A percentile compares a stretch with the other conserved stretches of the same genome.
Evolutionary conservation across 2,888 invertebrate genomes (phyloP).

Genomic region (Hemaris fuciformis): DNA sequence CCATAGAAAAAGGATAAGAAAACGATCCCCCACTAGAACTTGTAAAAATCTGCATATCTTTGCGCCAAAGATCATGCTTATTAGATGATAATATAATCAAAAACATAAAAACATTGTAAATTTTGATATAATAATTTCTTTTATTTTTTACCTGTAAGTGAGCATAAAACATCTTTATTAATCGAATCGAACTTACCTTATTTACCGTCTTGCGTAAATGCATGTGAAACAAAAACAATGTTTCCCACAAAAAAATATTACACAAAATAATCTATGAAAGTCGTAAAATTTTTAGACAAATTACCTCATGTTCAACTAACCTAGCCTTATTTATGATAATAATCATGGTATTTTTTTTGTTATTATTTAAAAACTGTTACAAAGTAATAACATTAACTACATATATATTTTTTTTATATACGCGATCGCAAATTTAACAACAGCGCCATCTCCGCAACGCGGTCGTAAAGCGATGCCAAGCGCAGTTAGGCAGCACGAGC

Average conservation of each 20-base stretch:
- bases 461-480: conserved; percentile 29
- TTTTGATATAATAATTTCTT: too few species aligned
- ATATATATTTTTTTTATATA: neutral
- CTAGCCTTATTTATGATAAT: too few species aligned
- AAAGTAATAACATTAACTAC: neutral
- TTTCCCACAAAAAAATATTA: neutral
- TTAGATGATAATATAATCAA: too few species aligned
- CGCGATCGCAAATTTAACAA: conserved; percentile 19
- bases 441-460: conserved; percentile 46
- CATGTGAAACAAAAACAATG: neutral
- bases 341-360: too few species aligned
- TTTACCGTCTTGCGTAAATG: neutral
- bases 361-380: too few species aligned
- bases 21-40: too few species aligned
- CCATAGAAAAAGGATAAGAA: too few species aligned
- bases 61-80: too few species aligned
- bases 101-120: too few species aligned
- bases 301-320: neutral
- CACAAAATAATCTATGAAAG: too few species aligned
- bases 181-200: neutral
- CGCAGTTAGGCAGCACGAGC: conserved; percentile 21
- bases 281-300: too few species aligned
- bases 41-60: too few species aligned
- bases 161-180: neutral
- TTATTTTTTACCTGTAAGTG: neutral